Percentiles rank a stretch among this genome's conserved stretches.
Conservation (phyloP, 2,797 vertebrate species). For the Falco concolor region DNA sequence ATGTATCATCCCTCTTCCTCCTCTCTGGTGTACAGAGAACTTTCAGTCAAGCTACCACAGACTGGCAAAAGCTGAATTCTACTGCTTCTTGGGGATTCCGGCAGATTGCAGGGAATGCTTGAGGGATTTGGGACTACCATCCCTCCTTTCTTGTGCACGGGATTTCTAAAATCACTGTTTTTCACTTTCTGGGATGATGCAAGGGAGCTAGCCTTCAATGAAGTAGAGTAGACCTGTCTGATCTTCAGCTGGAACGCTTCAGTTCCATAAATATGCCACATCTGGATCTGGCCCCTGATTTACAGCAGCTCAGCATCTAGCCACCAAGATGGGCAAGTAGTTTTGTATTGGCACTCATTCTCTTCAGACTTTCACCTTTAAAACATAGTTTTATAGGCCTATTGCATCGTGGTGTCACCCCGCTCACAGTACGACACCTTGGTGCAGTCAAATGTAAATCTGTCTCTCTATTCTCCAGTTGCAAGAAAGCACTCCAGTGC, state of each 20-base stretch:
- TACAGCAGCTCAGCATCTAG: background rate
- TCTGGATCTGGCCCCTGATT: background rate
- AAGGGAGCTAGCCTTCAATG: background rate
- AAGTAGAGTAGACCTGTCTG: background rate
- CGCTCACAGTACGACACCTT: too few relatives aligned
- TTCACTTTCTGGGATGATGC: background rate
- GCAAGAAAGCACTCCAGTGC: background rate
- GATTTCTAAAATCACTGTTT: background rate
- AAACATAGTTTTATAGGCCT: background rate
- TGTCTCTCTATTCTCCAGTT: rapidly evolving
- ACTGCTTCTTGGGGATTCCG: background rate
- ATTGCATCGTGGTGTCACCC: background rate
- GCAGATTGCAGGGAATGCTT: background rate
- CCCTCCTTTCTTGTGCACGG: background rate
- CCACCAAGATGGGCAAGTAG: background rate
- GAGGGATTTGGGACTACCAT: background rate
- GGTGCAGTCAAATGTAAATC: background rate
- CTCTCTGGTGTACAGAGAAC: background rate
- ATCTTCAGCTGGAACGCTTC: background rate
- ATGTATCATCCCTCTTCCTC: background rate
- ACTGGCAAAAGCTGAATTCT: background rate
- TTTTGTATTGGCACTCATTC: background rate
- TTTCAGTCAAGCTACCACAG: background rate
- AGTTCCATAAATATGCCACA: background rate
- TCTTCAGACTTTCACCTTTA: background rate